Evolutionary conservation across 2,113 vertebrate genomes (phyloP).

Genomic region (Gymnobelideus leadbeateri): DNA sequence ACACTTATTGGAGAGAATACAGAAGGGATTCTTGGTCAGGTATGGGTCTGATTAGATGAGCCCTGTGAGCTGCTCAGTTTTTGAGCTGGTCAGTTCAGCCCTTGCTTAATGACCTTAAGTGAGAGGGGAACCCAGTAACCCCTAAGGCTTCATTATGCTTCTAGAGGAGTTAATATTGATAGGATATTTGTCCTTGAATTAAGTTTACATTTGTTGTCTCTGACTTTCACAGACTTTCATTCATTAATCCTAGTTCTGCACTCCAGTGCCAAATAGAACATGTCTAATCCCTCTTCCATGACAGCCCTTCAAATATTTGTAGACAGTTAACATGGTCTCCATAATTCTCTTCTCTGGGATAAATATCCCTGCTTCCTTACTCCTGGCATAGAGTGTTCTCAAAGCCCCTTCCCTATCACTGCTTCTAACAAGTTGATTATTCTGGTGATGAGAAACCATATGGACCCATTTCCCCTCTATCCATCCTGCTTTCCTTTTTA

Average conservation of each 20-base stretch:
- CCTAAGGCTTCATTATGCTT: background rate
- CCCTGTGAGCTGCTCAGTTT: background rate
- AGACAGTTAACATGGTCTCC: background rate
- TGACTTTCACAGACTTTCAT: background rate
- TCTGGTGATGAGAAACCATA: background rate
- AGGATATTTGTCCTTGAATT: background rate
- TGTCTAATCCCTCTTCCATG: background rate
- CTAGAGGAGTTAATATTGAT: background rate
- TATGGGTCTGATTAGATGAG: background rate
- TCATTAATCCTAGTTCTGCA: background rate
- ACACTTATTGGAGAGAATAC: background rate
- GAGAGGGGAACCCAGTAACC: background rate
- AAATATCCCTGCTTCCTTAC: background rate
- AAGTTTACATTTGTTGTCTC: background rate
- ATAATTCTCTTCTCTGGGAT: background rate
- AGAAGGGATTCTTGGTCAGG: background rate
- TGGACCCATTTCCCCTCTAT: background rate
- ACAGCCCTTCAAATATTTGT: background rate
- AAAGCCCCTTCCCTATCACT: background rate
- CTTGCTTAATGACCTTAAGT: background rate
- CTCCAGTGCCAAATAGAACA: background rate
- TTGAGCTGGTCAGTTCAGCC: background rate
- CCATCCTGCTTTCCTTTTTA: background rate
- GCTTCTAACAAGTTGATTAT: background rate
- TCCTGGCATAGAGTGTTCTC: background rate